phyloP scores from a whole-genome alignment of 2,797 vertebrate genomes.

The Lemur catta region DNA sequence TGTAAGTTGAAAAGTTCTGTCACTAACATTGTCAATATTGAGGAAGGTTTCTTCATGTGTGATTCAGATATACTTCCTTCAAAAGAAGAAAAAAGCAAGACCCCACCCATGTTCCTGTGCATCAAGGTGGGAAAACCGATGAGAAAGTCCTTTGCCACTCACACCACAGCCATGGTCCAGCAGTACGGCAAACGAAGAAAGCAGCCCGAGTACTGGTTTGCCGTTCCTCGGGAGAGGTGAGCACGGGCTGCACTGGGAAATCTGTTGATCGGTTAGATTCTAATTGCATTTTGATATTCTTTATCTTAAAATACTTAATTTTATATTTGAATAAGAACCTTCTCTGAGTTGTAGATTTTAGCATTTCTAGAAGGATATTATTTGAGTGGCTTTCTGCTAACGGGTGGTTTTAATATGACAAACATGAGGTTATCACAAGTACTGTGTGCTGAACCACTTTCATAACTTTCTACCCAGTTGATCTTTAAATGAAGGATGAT shows the following conservation, averaged over 20 bases:
- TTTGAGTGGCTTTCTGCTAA: background rate
- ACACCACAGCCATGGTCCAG: constrained; percentile 88
- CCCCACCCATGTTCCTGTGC: constrained; percentile 98
- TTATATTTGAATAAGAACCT: background rate
- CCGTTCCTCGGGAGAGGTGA: constrained; percentile 97
- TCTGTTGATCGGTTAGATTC: background rate
- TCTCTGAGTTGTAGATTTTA: background rate
- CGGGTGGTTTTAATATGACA: background rate
- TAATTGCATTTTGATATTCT: background rate
- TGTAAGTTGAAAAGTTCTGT: background rate
- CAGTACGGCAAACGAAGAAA: constrained; percentile 88
- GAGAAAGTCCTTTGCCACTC: constrained; percentile 94
- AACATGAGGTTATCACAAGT: background rate
- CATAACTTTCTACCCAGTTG: background rate
- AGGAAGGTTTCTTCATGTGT: constrained; percentile 53
- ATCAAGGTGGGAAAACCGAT: constrained; percentile 98
- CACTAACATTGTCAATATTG: background rate
- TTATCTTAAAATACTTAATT: background rate
- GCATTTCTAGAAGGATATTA: background rate
- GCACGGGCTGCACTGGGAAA: background rate
- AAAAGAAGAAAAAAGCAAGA: constrained; percentile 97
- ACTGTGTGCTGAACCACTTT: background rate
- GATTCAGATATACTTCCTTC: constrained; percentile 93
- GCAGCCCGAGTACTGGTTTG: constrained; percentile 98
- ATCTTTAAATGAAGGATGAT: constrained; percentile 20